These are phyloP conservation scores for Microcebus tavaratra DNA, from an alignment of 2,113 vertebrate genomes.

Conservation along the genomic window DNA sequence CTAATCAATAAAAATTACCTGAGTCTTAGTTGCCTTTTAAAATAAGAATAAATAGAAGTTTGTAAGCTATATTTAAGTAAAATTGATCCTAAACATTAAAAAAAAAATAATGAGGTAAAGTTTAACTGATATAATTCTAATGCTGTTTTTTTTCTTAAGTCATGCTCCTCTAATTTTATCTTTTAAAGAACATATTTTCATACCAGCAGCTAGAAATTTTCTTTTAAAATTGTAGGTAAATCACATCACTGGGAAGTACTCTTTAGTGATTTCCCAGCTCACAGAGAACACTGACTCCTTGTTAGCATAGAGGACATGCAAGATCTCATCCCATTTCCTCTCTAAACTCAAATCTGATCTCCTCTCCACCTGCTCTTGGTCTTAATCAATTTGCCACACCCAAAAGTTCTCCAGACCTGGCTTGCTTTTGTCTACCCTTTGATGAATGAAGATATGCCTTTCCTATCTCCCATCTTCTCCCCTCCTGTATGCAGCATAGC, in stretches of 20 bases:
- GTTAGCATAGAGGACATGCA: neutral
- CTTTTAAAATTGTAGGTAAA: neutral
- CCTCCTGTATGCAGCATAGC: neutral
- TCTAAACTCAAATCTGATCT: neutral
- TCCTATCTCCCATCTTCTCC: neutral
- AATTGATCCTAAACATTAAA: neutral
- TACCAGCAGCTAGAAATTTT: neutral
- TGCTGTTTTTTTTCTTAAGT: neutral
- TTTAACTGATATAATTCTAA: neutral
- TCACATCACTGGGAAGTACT: neutral
- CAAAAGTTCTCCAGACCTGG: too few species aligned
- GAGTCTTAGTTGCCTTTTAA: neutral
- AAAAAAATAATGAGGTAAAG: neutral
- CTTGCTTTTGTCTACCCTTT: neutral
- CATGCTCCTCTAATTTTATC: neutral
- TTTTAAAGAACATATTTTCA: neutral
- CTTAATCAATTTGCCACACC: neutral
- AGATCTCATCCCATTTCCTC: neutral
- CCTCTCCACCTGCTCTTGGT: neutral
- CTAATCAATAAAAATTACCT: neutral
- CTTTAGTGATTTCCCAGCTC: neutral
- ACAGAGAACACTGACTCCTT: neutral
- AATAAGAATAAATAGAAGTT: neutral
- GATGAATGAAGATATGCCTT: neutral
- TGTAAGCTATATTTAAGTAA: neutral